Base-by-base conservation (phyloP, 2,888 invertebrate genomes). In the Melinopterus prodromus region DNA sequence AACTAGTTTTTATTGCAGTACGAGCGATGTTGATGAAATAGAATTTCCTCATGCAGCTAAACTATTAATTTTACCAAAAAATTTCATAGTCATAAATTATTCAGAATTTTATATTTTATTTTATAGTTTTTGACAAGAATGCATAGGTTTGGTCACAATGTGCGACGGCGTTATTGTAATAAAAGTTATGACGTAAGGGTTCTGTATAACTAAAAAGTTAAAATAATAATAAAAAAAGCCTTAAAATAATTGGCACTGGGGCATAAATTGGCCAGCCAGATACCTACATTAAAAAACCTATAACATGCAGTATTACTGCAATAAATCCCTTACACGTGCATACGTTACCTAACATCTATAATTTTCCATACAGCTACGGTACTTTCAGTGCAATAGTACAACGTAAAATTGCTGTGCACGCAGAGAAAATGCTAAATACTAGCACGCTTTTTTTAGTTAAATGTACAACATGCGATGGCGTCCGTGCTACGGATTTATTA, bases 401-500 rank as follows among this genome's bases (percentile, higher is more conserved):
- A 53, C 53, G 53, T 12, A 53, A 26, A 12, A 53, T 53, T 53
- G 53, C 53, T 53, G 53, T 53, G 12, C 53, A 53, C 53, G 53
- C 53, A 53, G 53, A 53, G 12, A 53, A 53, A 53, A 53, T 53
- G 53, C 53, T 53, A 53, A 53, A 53, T 12, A 53, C 53, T 12
- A 53, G 53, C 53, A 53, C 53, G 53, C 26, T 26, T 53, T 53
- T 53, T 53, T 53, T 53, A 53, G 53, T 53, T 53, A 53, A 6
- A 74, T 37, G 35, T 74, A 74, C 74, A 37, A 74, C 74, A 74
- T 35, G 36, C n/a, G 36, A 26, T 35, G n/a, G 74, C 36, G 37
- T 36, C 74, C 74, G 74, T 74, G 35, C 36, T 36, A 35, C 74
- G 36, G 37, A 74, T 74, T 74, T 74, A 74, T 74, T 74, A 74